These are phyloP conservation scores for Lamellibrachia columna DNA, from an alignment of 2,888 invertebrate species.

Conservation along the genomic window DNA sequence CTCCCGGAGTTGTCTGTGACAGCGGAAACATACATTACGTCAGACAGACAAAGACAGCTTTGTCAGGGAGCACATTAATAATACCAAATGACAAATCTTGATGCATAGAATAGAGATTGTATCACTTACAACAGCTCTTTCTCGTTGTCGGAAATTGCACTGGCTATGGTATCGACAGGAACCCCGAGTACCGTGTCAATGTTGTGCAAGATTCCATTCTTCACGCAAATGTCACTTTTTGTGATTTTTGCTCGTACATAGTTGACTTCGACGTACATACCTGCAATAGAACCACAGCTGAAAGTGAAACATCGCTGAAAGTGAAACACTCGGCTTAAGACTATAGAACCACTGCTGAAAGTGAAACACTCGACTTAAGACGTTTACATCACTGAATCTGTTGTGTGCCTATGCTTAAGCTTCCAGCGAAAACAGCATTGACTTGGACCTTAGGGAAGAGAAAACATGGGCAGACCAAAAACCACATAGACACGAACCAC, in stretches of 20 bases:
- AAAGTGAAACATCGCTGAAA: no score
- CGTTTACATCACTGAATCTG: no score
- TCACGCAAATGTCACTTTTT: constrained; percentile 77
- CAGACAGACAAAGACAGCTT: neutral
- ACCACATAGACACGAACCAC: no score
- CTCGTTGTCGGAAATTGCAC: neutral
- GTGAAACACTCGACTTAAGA: no score
- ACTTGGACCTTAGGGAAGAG: no score
- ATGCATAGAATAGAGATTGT: neutral
- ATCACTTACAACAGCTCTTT: constrained; percentile 29
- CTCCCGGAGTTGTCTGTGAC: constrained; percentile 25
- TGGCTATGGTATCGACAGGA: constrained; percentile 40
- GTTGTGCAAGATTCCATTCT: constrained; percentile 50
- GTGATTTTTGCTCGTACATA: constrained; percentile 90
- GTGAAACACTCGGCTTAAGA: no score
- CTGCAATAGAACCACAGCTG: constrained; percentile 55
- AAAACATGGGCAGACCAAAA: no score
- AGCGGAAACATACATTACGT: neutral
- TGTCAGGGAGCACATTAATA: no score
- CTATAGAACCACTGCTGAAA: no score
- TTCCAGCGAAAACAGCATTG: no score
- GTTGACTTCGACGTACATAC: constrained; percentile 88
- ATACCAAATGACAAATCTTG: neutral
- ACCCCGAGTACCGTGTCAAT: constrained; percentile 52
- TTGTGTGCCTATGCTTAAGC: no score